A percentile compares a stretch with the other conserved stretches of the same genome.
phyloP scores from a whole-genome alignment of 2,888 invertebrate genomes.

The Atrina japonica region DNA sequence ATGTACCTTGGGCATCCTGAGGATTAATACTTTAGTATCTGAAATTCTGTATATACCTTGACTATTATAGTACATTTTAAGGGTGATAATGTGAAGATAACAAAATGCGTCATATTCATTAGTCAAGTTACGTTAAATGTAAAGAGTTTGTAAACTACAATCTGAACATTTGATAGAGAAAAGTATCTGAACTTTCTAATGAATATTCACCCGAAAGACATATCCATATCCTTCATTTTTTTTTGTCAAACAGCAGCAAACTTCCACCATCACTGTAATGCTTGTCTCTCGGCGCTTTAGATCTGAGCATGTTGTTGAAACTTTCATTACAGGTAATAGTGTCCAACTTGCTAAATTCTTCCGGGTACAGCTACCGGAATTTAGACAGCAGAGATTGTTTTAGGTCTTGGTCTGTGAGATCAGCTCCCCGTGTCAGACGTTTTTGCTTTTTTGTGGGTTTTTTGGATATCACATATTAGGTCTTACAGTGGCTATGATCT shows the following conservation, averaged over 20 bases:
- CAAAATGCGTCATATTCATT: too few species aligned
- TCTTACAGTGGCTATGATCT: constrained; percentile 20
- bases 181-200: not conserved
- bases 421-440: constrained; percentile 38
- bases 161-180: too few species aligned
- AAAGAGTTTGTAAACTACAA: too few species aligned
- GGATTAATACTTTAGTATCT: too few species aligned
- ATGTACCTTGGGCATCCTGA: too few species aligned
- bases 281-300: constrained; percentile 23
- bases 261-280: constrained; percentile 22
- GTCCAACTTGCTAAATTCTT: constrained; percentile 15
- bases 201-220: not conserved
- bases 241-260: constrained; percentile 26
- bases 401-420: constrained; percentile 16
- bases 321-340: constrained; percentile 11
- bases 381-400: constrained; percentile 12
- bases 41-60: too few species aligned
- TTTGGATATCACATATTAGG: constrained; percentile 28
- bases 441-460: constrained; percentile 19
- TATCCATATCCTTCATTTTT: constrained; percentile 17
- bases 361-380: constrained; percentile 6
- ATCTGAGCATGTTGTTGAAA: constrained; percentile 21
- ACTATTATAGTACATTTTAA: too few species aligned
- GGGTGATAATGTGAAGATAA: too few species aligned
- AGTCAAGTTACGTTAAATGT: too few species aligned